Evolutionary conservation across 2,888 invertebrate genomes (phyloP).

Genomic region (Lissocephala sabroskyi): DNA sequence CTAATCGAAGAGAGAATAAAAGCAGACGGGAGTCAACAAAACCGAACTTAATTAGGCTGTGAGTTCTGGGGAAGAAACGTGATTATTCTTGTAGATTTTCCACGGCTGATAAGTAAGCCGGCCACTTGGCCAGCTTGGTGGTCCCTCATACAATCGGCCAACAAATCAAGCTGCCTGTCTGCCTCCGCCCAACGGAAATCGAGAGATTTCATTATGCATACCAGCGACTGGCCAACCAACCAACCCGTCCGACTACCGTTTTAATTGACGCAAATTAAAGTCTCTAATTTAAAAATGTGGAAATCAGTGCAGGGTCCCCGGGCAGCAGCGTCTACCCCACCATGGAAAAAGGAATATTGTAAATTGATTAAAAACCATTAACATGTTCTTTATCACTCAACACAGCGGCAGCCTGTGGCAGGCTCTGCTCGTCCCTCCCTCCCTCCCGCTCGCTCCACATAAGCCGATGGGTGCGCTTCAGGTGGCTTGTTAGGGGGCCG

Average conservation of each 20-base stretch:
- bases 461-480: too few species aligned
- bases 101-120: neutral
- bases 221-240: slow-evolving; percentile 29
- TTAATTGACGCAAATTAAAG: slow-evolving; percentile 56
- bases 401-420: too few species aligned
- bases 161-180: slow-evolving; percentile 33
- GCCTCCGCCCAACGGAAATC: slow-evolving; percentile 35
- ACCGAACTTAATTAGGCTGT: too few species aligned
- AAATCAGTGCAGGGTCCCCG: slow-evolving; percentile 19
- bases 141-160: slow-evolving; percentile 35
- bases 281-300: slow-evolving; percentile 53
- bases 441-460: too few species aligned
- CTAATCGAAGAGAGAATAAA: too few species aligned
- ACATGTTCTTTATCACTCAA: slow-evolving; percentile 60
- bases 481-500: too few species aligned
- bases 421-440: too few species aligned
- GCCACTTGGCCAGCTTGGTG: slow-evolving; percentile 29
- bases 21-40: too few species aligned
- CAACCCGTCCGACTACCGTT: slow-evolving; percentile 41
- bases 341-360: slow-evolving; percentile 12
- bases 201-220: slow-evolving; percentile 23
- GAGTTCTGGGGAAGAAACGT: neutral
- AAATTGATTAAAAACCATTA: slow-evolving; percentile 61
- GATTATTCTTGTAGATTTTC: neutral
- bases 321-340: slow-evolving; percentile 35